Base-by-base conservation (phyloP, 2,113 vertebrate genomes). In the Malurus elegans region DNA sequence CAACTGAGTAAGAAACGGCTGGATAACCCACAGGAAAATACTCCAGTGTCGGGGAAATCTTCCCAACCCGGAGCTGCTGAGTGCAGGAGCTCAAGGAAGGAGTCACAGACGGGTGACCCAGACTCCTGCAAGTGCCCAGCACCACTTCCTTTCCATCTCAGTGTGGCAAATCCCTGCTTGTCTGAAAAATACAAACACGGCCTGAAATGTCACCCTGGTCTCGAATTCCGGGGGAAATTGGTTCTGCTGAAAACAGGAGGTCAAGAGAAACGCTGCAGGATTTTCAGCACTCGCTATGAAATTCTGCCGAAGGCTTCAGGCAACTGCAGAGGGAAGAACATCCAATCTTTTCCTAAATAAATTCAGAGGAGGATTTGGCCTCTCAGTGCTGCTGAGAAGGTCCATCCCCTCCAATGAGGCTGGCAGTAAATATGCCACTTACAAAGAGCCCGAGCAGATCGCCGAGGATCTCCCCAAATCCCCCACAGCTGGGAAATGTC, bases 341-440 rank as follows among this genome's bases (percentile, higher is more conserved):
- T 80, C 61, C 66, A 62, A 47, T 44, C 34, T 62, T 42, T 85
- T 42, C 94, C 69, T 53, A 74, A 81, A 82, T 90, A 88, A 96
- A 92, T 83, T 12, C 24, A 15, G 70, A 31, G 50, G 34, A 45
- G 31, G 84, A 84, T 76, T 72, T 57, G 93, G 83, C 57, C 54
- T 60, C 72, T 18, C 8, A 4, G 80, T 8, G 58, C 80, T 81
- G 95, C 44, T 75, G 92, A 96, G 88, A 48, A 48, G 79, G 42
- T 36, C n/a, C 64, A 54, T 79, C 78, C 72, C 79, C 62, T 87
- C 57, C 31, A 50, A 72, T 94, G 79, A 93, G 66, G 62, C 81
- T 19, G 82, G 90, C 25, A 95, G 92, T 89, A 95, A 96, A 96
- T 94, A 80, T 31, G 51, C 40, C 92, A 83, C 76, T 88, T 56